Evolutionary conservation across 2,888 invertebrate species (phyloP), one percentile per base, ranked within the genome.

Genomic region (Agrilus biguttatus): DNA sequence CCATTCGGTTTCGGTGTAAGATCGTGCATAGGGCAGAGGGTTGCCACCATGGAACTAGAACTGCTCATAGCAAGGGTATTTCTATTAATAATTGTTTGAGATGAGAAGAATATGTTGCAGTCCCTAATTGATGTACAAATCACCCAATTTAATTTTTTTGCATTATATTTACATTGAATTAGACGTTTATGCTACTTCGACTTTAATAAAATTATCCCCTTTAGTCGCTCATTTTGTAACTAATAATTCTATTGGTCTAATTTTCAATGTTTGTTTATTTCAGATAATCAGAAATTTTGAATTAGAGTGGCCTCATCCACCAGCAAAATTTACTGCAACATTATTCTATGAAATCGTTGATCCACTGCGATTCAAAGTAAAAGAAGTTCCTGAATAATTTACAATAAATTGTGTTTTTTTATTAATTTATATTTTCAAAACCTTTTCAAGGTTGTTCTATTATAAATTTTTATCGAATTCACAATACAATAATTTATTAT

Each of bases 1-100:
- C 80, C 80, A 0, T 80, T 80, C 53, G 80, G 80, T 1, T 75
- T 74, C 50, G 80, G 80, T 0, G 68, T 76, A 0, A 69, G 80
- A 36, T 72, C 71, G 49, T 81, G 80, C 53, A 73, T 78, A 45
- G 83, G 83, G 5, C 69, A 76, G 54, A 67, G 83, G 52, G 73
- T 86, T 49, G 83, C 83, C 0, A 80, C 81, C 52, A 63, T 83
- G 48, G 83, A 61, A 49, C 36, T 60, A 40, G 57, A 61, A 52
- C 47, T 58, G 7, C 52, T 53, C n/a, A 14, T 54, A 37, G 41
- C 54, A 7, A 59, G 58, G 48, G 60, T 60, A 48, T 66, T 80
- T 51, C 5, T 73, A 83, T 50, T 12, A 14, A 14, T 14, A 8
- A 36, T 17, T 17, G 2, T 12, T n/a, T 80, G 60, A 62, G 60